Conservation (phyloP, 2,888 invertebrate genomes). For the Limnephilus auricula region DNA sequence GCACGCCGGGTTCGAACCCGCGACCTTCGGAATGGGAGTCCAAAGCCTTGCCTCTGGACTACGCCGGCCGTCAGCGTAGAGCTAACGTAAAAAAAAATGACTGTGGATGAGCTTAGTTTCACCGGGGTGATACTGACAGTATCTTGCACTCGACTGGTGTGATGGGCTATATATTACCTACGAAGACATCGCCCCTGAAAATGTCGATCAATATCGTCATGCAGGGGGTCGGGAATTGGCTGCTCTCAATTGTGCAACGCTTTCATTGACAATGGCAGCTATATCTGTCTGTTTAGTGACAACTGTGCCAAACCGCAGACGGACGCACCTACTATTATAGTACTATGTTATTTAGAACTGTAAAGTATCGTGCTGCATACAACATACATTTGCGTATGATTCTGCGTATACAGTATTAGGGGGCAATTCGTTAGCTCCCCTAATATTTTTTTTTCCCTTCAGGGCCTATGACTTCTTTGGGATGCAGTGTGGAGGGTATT, state of each 20-base stretch:
- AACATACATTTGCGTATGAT: too few relatives aligned
- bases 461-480: too few relatives aligned
- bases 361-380: neutral
- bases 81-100: too few relatives aligned
- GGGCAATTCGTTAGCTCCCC: too few relatives aligned
- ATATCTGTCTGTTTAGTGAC: neutral
- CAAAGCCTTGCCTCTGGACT: too few relatives aligned
- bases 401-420: too few relatives aligned
- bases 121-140: neutral
- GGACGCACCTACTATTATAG: neutral
- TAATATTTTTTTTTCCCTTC: too few relatives aligned
- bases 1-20: too few relatives aligned
- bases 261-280: constrained; percentile 16
- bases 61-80: too few relatives aligned
- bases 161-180: neutral
- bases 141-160: neutral
- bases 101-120: too few relatives aligned
- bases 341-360: neutral
- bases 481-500: too few relatives aligned
- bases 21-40: too few relatives aligned
- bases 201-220: neutral
- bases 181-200: neutral
- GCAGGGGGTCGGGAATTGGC: neutral
- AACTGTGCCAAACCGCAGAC: neutral
- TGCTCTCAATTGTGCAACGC: constrained; percentile 4